These are phyloP conservation scores for Macrophya annulata DNA, from an alignment of 2,888 invertebrate species.

Conservation along the genomic window DNA sequence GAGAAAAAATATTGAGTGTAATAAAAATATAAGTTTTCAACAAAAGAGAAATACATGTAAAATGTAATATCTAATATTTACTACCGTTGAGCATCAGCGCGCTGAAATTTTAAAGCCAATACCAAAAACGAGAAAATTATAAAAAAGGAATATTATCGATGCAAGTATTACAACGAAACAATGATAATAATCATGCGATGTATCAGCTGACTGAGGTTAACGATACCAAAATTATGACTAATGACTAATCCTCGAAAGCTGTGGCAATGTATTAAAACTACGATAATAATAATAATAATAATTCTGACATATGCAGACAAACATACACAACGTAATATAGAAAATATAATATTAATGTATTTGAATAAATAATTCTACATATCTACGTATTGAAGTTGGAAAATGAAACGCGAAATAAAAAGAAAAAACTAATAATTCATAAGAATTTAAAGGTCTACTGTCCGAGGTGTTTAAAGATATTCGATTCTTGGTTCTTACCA, in stretches of 20 bases:
- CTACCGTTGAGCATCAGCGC: neutral
- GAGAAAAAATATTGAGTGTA: neutral
- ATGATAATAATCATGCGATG: conserved; percentile 42
- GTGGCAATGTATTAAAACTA: conserved; percentile 9
- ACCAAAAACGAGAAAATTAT: neutral
- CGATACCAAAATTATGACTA: conserved; percentile 39
- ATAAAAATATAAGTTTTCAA: conserved; percentile 30
- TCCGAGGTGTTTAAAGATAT: neutral
- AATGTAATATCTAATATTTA: neutral
- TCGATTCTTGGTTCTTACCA: conserved; percentile 78
- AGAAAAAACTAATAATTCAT: neutral
- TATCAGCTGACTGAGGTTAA: conserved; percentile 30
- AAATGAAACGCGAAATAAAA: neutral
- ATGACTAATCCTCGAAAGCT: conserved; percentile 12
- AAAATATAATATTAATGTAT: neutral
- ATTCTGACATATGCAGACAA: neutral
- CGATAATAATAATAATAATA: neutral
- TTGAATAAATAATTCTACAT: conserved; percentile 18
- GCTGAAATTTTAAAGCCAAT: conserved; percentile 22
- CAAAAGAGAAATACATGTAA: neutral
- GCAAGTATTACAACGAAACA: conserved; percentile 19
- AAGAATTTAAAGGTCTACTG: neutral
- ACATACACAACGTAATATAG: neutral
- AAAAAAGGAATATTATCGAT: neutral
- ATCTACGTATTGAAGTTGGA: neutral